Base-by-base conservation (phyloP, 2,797 vertebrate species). In the Tarsius wallacei region DNA sequence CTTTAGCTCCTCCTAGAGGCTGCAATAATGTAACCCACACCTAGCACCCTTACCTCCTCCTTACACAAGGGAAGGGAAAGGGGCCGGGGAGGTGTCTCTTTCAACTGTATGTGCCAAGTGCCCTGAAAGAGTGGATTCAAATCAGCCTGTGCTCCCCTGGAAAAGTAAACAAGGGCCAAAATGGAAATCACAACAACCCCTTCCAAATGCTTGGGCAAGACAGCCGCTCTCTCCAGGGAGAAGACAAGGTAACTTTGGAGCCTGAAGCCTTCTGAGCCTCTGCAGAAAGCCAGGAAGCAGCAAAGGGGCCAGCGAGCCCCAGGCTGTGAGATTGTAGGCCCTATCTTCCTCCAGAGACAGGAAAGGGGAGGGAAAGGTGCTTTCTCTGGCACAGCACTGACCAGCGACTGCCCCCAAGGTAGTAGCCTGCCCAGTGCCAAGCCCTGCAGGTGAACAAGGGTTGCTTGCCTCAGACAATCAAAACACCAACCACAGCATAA, bases 1-100 rank as follows among this genome's bases (percentile, higher is more conserved):
- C 84, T 97, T 21, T 95, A 90, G 91, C 92, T 68, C 96, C 96
- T 93, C 81, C 96, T 93, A 96, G 90, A 95, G 91, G 87, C 19
- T 53, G 19, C 2, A 55, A 15, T 17, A 22, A 36, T 55, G 53
- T 31, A 17, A 64, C 24, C 63, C 17, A 21, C 5, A 33, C 28
- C 36, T n/a, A 64, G 4, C 57, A 36, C 15, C 5, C 12, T 14
- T n/a, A 19, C 47, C 68, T 77, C 26, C 19, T 15, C 8, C 61
- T 28, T 26, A 17, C 2, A 42, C 7, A 81, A 24, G 36, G 22
- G 22, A 26, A 36, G 64, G n/a, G 12, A 28, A 55, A 68, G 31
- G 21, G 51, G 42, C 0, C 42, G 55, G 26, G 33, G 7, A 13
- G 15, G 28, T 9, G 36, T 12, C 19, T 31, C 36, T 12, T 53